Conservation (phyloP, 2,797 vertebrate genomes). For the Eupleurogrammus muticus region DNA sequence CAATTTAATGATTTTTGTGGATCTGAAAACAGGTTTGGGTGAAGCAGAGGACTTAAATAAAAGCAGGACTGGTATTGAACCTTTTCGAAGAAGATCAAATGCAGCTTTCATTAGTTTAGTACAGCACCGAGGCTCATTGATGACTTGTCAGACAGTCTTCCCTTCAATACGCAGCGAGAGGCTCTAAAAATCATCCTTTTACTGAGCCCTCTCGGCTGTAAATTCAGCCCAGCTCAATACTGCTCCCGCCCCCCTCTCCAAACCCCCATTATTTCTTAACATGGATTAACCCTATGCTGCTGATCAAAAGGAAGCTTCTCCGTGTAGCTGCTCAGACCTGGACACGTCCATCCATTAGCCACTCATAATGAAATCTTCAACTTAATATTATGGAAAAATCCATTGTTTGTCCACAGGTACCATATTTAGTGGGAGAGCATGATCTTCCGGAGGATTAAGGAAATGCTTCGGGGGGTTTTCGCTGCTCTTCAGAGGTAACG, state of each 20-base stretch:
- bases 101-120: constrained; percentile 89
- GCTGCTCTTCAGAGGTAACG: constrained; percentile 73
- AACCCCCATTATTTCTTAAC: constrained; percentile 80
- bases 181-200: constrained; percentile 87
- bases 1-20: constrained; percentile 82
- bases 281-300: constrained; percentile 83
- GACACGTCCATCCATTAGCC: constrained; percentile 75
- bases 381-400: constrained; percentile 85
- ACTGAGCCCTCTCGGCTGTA: constrained; percentile 84
- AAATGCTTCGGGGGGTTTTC: constrained; percentile 77
- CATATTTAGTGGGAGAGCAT: constrained; percentile 79
- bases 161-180: constrained; percentile 85
- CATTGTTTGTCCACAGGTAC: constrained; percentile 84
- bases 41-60: constrained; percentile 87
- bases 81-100: constrained; percentile 85
- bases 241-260: constrained; percentile 47
- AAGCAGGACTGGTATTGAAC: constrained; percentile 86
- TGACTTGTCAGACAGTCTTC: constrained; percentile 87
- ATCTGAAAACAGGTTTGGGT: constrained; percentile 85
- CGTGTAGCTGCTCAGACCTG: constrained; percentile 65
- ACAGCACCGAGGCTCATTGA: constrained; percentile 85
- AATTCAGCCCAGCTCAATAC: constrained; percentile 85
- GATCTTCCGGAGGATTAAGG: constrained; percentile 82
- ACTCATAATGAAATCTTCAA: constrained; percentile 81
- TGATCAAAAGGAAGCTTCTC: constrained; percentile 81